Evolutionary conservation across 2,797 vertebrate genomes (phyloP), one percentile per base, ranked within the genome.

Genomic region (Ambastaia sidthimunki): DNA sequence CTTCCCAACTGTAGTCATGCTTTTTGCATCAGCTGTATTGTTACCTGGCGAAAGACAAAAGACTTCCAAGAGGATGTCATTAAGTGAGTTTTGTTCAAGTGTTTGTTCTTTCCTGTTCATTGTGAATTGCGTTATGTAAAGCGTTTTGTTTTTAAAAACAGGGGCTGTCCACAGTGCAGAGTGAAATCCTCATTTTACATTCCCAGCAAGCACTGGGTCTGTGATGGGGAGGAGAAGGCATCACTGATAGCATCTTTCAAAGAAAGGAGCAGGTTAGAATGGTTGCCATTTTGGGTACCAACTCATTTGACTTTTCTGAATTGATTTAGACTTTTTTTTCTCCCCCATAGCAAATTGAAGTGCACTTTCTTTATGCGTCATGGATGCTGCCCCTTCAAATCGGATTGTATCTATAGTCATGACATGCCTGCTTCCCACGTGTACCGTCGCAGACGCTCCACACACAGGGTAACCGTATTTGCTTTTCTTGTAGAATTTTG

Each of bases 111-210:
- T 47, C 10, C 41, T 44, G 7, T 21, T 48, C 11, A 13, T 4
- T n/a, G 5, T 66, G 7, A n/a, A 23, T 21, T 3, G 19, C 19
- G n/a, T 72, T 31, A 31, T 52, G 44, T 59, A 9, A 21, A 23
- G 1, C 1, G 11, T 80, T 55, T 48, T 72, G 1, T 1, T 3
- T 69, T n/a, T 72, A 65, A 37, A 28, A 0, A 0, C 84, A 97
- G 97, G 89, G 91, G 90, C 78, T 99, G 97, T 86, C 97, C 97
- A 0, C 94, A 97, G 88, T 97, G 97, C 88, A 82, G 95, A 5
- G 87, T 96, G 67, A 94, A 93, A 52, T 98, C 96, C 75, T 90
- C 89, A 71, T 98, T 95, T 89, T 96, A 96, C 84, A 93, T 98
- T 81, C 96, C 96, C 0, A 88, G 93, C 89, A 95, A 95, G 55